Conservation (phyloP, 2,797 vertebrate genomes). For the Premnoplex brunnescens region DNA sequence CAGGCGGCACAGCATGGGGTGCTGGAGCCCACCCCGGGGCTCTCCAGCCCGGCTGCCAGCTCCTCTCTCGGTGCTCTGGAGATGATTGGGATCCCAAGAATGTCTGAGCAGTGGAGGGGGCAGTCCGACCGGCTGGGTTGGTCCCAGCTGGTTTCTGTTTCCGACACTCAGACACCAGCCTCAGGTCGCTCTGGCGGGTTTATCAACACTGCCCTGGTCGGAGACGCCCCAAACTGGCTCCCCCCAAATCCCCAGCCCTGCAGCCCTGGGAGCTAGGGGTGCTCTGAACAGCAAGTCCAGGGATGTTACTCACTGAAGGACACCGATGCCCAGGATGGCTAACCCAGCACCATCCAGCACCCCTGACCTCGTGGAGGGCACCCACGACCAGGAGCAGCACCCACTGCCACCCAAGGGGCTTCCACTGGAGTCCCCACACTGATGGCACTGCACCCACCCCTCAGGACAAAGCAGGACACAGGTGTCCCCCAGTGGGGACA, state of each 20-base stretch:
- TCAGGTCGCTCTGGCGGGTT: slow-evolving; percentile 19
- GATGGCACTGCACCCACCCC: not conserved
- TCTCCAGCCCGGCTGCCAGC: not conserved
- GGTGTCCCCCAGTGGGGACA: accelerated
- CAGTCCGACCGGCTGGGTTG: slow-evolving; percentile 67
- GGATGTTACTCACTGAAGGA: not conserved
- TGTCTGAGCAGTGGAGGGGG: slow-evolving; percentile 44
- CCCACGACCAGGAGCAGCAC: not conserved
- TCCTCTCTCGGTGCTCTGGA: not conserved
- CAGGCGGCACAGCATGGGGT: not conserved
- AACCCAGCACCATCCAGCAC: not conserved
- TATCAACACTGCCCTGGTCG: slow-evolving; percentile 5
- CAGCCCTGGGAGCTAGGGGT: not conserved
- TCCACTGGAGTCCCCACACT: not conserved
- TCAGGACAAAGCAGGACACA: not conserved
- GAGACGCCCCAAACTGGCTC: slow-evolving; percentile 17
- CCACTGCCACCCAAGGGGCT: not conserved
- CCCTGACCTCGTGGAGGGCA: accelerated
- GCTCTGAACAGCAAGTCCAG: not conserved
- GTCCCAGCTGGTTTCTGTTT: slow-evolving; percentile 70
- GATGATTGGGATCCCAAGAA: slow-evolving; percentile 60
- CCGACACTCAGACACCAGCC: slow-evolving; percentile 63
- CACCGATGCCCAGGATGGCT: not conserved
- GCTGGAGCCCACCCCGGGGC: slow-evolving; percentile 20
- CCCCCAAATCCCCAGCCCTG: not conserved